phyloP scores from a whole-genome alignment of 2,113 vertebrate genomes.

The Psammodynastes pulverulentus region DNA sequence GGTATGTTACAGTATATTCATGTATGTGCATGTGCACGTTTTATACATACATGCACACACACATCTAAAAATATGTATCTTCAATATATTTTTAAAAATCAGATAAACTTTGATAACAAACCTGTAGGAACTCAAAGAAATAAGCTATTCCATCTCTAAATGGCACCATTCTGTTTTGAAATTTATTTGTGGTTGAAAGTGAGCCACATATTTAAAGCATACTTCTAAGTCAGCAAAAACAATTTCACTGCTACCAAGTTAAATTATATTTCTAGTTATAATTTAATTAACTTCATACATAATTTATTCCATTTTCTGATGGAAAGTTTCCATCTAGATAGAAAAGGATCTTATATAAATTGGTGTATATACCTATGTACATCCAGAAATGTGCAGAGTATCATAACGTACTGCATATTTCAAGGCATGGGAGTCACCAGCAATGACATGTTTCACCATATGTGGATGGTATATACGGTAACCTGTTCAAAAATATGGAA shows the following conservation, averaged over 20 bases:
- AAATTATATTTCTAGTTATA: not conserved
- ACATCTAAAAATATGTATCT: not conserved
- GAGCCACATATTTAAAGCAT: not conserved
- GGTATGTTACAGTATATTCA: not conserved
- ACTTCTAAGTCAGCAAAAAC: not conserved
- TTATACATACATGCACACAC: not conserved
- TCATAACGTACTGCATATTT: not conserved
- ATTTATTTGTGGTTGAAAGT: not conserved
- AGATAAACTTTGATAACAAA: not conserved
- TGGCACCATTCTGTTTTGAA: not conserved
- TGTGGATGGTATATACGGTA: not conserved
- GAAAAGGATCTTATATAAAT: not conserved
- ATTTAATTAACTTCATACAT: not conserved
- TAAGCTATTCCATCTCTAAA: not conserved
- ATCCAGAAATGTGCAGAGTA: not conserved
- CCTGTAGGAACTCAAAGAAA: not conserved
- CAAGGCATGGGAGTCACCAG: not conserved
- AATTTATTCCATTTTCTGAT: not conserved
- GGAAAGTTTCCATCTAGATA: not conserved
- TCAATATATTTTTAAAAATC: not conserved
- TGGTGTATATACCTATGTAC: not conserved
- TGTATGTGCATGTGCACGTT: not conserved
- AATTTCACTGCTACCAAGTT: not conserved
- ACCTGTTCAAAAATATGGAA: not conserved
- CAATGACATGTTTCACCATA: not conserved